Percentiles rank a stretch among this genome's conserved stretches.
These are phyloP conservation scores for Taphrorychus bicolor DNA, from an alignment of 2,888 invertebrate species.

Conservation along the genomic window DNA sequence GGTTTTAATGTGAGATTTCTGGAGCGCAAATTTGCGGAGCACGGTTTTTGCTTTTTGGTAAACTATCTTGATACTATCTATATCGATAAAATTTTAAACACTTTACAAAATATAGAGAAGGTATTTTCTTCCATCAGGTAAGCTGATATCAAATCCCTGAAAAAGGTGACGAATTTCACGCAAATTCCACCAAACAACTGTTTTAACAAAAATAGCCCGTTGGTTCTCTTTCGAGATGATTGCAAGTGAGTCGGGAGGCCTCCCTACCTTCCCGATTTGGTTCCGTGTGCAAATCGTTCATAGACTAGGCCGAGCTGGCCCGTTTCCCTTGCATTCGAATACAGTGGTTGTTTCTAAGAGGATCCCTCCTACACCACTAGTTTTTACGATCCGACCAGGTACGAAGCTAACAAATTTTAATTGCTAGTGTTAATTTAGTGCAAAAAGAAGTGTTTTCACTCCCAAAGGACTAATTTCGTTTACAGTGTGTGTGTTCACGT, in stretches of 20 bases:
- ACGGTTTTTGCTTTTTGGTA: too few species aligned
- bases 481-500: conserved; percentile 30
- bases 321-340: conserved; percentile 65
- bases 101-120: neutral
- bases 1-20: too few species aligned
- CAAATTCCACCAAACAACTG: conserved; percentile 53
- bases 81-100: too few species aligned
- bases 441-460: neutral
- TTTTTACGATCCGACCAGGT: conserved; percentile 57
- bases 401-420: conserved; percentile 45
- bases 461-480: conserved; percentile 14
- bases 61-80: too few species aligned
- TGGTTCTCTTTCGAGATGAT: conserved; percentile 45
- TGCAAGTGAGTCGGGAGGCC: conserved; percentile 43
- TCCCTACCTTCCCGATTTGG: conserved; percentile 50
- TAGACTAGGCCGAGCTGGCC: conserved; percentile 65
- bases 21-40: too few species aligned
- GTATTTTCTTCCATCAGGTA: conserved; percentile 37
- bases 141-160: conserved; percentile 56
- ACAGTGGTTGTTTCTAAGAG: conserved; percentile 60
- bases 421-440: conserved; percentile 39
- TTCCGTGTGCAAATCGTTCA: conserved; percentile 70
- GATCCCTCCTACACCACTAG: conserved; percentile 38
- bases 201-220: conserved; percentile 63
- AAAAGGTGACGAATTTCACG: conserved; percentile 59